Conservation (phyloP, 2,888 invertebrate species). For the Synanthedon vespiformis region DNA sequence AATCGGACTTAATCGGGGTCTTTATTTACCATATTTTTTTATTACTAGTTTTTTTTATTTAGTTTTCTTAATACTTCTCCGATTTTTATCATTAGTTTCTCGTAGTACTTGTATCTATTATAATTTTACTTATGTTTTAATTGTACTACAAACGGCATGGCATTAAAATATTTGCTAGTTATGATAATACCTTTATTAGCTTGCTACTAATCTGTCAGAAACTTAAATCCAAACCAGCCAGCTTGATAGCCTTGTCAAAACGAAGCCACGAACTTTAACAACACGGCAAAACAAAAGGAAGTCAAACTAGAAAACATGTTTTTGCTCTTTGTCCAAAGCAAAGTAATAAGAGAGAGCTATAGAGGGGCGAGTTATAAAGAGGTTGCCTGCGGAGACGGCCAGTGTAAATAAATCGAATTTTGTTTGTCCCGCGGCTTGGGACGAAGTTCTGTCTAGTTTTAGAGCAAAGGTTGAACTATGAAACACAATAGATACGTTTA, state of each 20-base stretch:
- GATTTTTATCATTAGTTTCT: too few species aligned
- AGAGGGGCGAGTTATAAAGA: slow-evolving; percentile 9
- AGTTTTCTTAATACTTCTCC: too few species aligned
- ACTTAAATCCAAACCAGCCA: too few species aligned
- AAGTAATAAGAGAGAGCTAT: slow-evolving; percentile 17
- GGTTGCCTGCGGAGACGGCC: slow-evolving; percentile 8
- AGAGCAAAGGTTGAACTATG: slow-evolving; percentile 17
- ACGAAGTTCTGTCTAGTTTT: slow-evolving; percentile 4
- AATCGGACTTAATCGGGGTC: too few species aligned
- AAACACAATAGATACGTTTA: slow-evolving; percentile 16
- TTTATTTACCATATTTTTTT: too few species aligned
- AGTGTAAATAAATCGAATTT: slow-evolving; percentile 30
- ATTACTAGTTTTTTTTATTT: too few species aligned
- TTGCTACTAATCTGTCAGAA: too few species aligned
- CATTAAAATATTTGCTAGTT: too few species aligned
- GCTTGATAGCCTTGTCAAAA: neutral
- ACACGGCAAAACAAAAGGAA: neutral
- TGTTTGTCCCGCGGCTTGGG: slow-evolving; percentile 15
- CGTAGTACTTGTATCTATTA: too few species aligned
- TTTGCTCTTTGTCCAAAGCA: slow-evolving; percentile 10
- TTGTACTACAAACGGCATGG: too few species aligned
- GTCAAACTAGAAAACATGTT: slow-evolving; percentile 15
- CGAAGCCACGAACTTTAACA: neutral
- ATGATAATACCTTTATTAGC: too few species aligned
- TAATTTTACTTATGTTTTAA: too few species aligned